phyloP scores from a whole-genome alignment of 2,113 vertebrate species.

The Acanthochromis polyacanthus region DNA sequence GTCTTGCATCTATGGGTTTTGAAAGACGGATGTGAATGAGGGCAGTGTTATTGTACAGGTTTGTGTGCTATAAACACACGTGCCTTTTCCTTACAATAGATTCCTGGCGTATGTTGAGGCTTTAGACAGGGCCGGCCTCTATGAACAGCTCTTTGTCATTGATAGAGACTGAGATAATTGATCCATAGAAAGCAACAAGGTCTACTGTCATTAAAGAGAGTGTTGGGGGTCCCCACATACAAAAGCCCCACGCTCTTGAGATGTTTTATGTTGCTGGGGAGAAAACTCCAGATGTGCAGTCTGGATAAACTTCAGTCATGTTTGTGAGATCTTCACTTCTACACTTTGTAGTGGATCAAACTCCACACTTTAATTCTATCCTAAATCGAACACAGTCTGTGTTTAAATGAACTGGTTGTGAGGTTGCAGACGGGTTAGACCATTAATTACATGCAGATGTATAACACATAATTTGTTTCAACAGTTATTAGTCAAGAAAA shows the following conservation, averaged over 20 bases:
- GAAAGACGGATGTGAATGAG: constrained; percentile 61
- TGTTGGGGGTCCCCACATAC: constrained; percentile 52
- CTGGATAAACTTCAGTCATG: constrained; percentile 53
- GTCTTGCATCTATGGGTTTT: constrained; percentile 60
- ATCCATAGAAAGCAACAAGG: constrained; percentile 69
- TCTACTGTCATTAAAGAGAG: constrained; percentile 68
- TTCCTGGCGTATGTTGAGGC: constrained; percentile 53
- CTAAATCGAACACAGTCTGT: constrained; percentile 9
- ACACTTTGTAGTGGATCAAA: constrained; percentile 38
- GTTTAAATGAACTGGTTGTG: constrained; percentile 21
- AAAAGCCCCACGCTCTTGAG: constrained; percentile 44
- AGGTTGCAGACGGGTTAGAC: constrained; percentile 4
- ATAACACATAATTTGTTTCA: background rate
- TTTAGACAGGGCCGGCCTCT: constrained; percentile 51
- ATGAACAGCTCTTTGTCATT: constrained; percentile 72
- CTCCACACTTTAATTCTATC: constrained; percentile 56
- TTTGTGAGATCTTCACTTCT: constrained; percentile 55
- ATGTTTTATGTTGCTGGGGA: constrained; percentile 61
- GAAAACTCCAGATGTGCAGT: constrained; percentile 57
- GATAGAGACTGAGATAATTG: constrained; percentile 80
- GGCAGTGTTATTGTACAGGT: constrained; percentile 66
- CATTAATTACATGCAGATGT: constrained; percentile 6
- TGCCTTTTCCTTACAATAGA: constrained; percentile 69
- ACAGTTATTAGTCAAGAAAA: background rate
- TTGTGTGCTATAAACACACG: constrained; percentile 60